Evolutionary conservation across 2,888 invertebrate species (phyloP).

Genomic region (Andrena bicolor): DNA sequence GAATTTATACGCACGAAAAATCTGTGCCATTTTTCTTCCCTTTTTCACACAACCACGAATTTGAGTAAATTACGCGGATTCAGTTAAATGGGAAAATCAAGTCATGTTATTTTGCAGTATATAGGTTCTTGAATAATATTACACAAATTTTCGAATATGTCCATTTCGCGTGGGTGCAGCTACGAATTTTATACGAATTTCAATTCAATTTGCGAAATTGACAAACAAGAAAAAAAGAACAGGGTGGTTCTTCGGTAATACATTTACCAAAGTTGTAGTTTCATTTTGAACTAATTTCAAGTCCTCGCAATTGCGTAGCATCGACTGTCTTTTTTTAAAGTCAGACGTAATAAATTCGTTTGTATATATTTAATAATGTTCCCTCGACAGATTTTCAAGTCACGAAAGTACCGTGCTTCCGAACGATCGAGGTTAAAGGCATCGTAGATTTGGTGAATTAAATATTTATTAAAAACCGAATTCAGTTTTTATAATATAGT

Average conservation of each 20-base stretch:
- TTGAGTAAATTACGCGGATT: background rate
- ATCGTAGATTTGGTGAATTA: conserved; percentile 55
- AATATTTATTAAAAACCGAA: conserved; percentile 77
- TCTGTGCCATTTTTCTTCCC: conserved; percentile 65
- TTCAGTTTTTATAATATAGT: conserved; percentile 71
- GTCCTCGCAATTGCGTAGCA: too few relatives aligned
- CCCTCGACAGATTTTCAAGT: background rate
- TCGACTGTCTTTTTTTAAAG: too few relatives aligned
- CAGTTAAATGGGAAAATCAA: too few relatives aligned
- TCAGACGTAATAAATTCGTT: too few relatives aligned
- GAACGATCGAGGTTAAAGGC: background rate
- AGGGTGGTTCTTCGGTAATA: too few relatives aligned
- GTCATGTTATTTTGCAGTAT: too few relatives aligned
- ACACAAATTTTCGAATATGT: background rate
- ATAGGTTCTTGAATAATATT: background rate
- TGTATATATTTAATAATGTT: too few relatives aligned
- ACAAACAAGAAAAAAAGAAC: too few relatives aligned
- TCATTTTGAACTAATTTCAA: conserved; percentile 2
- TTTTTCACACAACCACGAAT: background rate
- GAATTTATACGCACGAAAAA: conserved; percentile 56
- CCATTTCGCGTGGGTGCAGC: background rate
- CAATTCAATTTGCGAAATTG: background rate
- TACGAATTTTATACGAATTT: background rate
- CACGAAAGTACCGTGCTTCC: background rate
- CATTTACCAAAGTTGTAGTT: background rate